A percentile compares a stretch with the other conserved stretches of the same genome.
Evolutionary conservation across 2,888 invertebrate species (phyloP).

Genomic region (Autographa gamma): DNA sequence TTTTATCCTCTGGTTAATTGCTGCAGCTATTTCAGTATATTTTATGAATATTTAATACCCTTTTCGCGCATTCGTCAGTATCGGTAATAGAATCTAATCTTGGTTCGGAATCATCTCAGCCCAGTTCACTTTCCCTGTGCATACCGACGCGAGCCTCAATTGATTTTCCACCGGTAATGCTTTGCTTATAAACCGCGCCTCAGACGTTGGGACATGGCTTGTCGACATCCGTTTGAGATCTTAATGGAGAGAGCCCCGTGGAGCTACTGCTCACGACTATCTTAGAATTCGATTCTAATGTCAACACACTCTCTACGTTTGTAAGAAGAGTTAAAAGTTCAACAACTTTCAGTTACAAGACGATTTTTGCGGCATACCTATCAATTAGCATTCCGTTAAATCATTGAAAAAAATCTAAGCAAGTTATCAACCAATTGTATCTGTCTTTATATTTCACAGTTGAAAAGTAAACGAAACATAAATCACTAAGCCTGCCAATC

Average conservation of each 20-base stretch:
- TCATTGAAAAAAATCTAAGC: slow-evolving; percentile 3
- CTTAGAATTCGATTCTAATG: slow-evolving; percentile 57
- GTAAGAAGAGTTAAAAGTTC: slow-evolving; percentile 47
- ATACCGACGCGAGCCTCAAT: slow-evolving; percentile 61
- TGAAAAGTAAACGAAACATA: background rate
- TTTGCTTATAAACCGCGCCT: slow-evolving; percentile 57
- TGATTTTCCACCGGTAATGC: slow-evolving; percentile 62
- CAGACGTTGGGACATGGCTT: slow-evolving; percentile 54
- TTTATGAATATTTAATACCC: slow-evolving; percentile 41
- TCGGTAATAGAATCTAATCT: slow-evolving; percentile 56
- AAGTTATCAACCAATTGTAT: background rate
- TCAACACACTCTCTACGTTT: slow-evolving; percentile 49
- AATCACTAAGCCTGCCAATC: slow-evolving; percentile 11
- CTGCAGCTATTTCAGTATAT: slow-evolving; percentile 25
- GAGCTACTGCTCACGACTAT: slow-evolving; percentile 62
- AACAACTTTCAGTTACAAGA: slow-evolving; percentile 51
- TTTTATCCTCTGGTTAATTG: slow-evolving; percentile 23
- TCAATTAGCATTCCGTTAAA: slow-evolving; percentile 10
- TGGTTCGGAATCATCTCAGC: slow-evolving; percentile 44
- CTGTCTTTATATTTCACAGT: background rate
- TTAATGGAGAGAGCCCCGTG: slow-evolving; percentile 59
- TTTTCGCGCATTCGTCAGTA: slow-evolving; percentile 37
- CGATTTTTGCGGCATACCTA: slow-evolving; percentile 13
- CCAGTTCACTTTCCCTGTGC: slow-evolving; percentile 61
- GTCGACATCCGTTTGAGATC: slow-evolving; percentile 64